Evolutionary conservation across 1,140 invertebrate genomes (phyloP).

Genomic region (Harlomillsia oculata): DNA sequence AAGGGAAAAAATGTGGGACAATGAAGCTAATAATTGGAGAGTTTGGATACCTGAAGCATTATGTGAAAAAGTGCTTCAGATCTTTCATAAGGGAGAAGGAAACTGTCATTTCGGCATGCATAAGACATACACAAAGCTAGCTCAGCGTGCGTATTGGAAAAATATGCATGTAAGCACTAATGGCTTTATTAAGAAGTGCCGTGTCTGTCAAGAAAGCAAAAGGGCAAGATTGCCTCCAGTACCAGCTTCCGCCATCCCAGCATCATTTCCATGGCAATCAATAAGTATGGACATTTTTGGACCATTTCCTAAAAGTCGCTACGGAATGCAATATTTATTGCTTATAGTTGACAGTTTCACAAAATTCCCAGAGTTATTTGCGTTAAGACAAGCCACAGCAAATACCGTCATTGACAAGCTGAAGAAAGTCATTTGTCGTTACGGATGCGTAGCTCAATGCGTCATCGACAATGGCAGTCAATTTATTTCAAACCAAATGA

Average conservation of each 20-base stretch:
- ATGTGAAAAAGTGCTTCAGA: neutral
- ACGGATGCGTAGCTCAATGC: constrained; percentile 31
- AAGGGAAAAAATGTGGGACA: constrained; percentile 7
- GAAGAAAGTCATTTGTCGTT: constrained; percentile 32
- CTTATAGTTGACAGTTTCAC: constrained; percentile 32
- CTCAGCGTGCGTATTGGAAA: constrained; percentile 35
- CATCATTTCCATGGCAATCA: constrained; percentile 25
- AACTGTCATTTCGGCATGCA: constrained; percentile 4
- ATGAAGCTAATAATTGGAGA: neutral
- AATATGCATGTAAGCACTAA: constrained; percentile 35
- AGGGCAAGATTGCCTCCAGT: neutral
- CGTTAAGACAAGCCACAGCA: constrained; percentile 14
- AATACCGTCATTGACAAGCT: constrained; percentile 18
- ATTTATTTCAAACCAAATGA: constrained; percentile 27
- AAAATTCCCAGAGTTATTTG: constrained; percentile 26
- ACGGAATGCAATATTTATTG: constrained; percentile 17
- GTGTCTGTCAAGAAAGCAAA: neutral
- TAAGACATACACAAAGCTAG: constrained; percentile 9
- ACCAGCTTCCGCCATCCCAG: neutral
- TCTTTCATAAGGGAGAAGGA: neutral
- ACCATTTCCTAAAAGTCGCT: constrained; percentile 16
- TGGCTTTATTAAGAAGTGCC: neutral
- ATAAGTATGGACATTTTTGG: constrained; percentile 33
- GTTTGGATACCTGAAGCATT: constrained; percentile 4
- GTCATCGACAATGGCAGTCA: constrained; percentile 36